Conservation (phyloP, 2,888 invertebrate species). For the Lochmaea capreae region DNA sequence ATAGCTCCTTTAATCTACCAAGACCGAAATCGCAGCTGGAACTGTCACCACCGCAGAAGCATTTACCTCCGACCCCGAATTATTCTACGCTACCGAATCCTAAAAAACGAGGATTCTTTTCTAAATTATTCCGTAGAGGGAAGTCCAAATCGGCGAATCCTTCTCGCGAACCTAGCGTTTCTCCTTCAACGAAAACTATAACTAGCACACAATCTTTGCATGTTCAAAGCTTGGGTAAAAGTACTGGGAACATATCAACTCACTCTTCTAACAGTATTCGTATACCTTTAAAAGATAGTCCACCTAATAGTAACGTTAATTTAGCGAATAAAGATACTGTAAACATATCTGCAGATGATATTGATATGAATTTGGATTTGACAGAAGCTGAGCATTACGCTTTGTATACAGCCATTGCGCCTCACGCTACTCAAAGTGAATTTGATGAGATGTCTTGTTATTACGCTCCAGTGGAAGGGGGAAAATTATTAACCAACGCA, state of each 20-base stretch:
- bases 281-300: slow-evolving; percentile 75
- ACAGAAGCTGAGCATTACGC: slow-evolving; percentile 92
- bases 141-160: slow-evolving; percentile 65
- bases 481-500: slow-evolving; percentile 70
- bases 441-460: slow-evolving; percentile 90
- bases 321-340: slow-evolving; percentile 19
- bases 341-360: slow-evolving; percentile 49
- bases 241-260: slow-evolving; percentile 63
- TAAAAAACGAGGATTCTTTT: slow-evolving; percentile 73
- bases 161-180: slow-evolving; percentile 58
- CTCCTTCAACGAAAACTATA: slow-evolving; percentile 46
- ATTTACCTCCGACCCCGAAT: slow-evolving; percentile 65
- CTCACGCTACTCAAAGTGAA: slow-evolving; percentile 87
- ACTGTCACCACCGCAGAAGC: slow-evolving; percentile 56
- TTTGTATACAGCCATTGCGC: slow-evolving; percentile 86
- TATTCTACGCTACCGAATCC: slow-evolving; percentile 67
- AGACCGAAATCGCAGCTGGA: slow-evolving; percentile 60
- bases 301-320: slow-evolving; percentile 39
- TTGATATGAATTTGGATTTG: slow-evolving; percentile 72
- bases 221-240: slow-evolving; percentile 51
- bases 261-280: slow-evolving; percentile 68
- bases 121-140: slow-evolving; percentile 73
- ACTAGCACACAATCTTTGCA: slow-evolving; percentile 61
- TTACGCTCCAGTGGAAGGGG: slow-evolving; percentile 85
- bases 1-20: slow-evolving; percentile 59